These are phyloP conservation scores for Metalampra italica DNA, from an alignment of 2,888 invertebrate genomes.

Conservation along the genomic window DNA sequence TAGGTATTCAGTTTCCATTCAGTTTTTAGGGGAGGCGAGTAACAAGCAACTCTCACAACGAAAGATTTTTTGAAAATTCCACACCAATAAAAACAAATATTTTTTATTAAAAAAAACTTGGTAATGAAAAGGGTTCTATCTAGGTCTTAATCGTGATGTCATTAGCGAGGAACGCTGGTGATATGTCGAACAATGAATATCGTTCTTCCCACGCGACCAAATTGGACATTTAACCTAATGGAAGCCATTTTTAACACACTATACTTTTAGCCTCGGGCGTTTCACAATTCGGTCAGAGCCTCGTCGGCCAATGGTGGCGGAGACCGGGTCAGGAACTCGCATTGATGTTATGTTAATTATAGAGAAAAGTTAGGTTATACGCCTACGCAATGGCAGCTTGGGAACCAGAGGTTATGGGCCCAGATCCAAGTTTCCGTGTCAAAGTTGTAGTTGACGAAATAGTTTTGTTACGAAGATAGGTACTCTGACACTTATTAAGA, in stretches of 20 bases:
- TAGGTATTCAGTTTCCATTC: too few species aligned
- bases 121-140: too few species aligned
- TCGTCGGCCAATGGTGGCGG: not conserved
- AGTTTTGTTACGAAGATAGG: too few species aligned
- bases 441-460: too few species aligned
- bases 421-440: not conserved
- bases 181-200: not conserved
- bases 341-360: not conserved
- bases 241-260: constrained; percentile 2
- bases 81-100: too few species aligned
- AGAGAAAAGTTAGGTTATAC: not conserved
- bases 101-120: too few species aligned
- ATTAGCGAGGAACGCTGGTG: not conserved
- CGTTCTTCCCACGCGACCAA: constrained; percentile 10
- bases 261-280: not conserved
- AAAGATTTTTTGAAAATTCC: too few species aligned
- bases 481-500: too few species aligned
- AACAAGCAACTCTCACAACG: too few species aligned
- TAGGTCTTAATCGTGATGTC: not conserved
- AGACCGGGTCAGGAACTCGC: not conserved
- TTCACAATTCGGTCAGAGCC: not conserved
- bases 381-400: not conserved
- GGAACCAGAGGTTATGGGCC: not conserved
- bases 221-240: constrained; percentile 8
- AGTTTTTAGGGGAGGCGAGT: too few species aligned